These are phyloP conservation scores for Platycheirus albimanus DNA, from an alignment of 2,888 invertebrate species.

Conservation along the genomic window DNA sequence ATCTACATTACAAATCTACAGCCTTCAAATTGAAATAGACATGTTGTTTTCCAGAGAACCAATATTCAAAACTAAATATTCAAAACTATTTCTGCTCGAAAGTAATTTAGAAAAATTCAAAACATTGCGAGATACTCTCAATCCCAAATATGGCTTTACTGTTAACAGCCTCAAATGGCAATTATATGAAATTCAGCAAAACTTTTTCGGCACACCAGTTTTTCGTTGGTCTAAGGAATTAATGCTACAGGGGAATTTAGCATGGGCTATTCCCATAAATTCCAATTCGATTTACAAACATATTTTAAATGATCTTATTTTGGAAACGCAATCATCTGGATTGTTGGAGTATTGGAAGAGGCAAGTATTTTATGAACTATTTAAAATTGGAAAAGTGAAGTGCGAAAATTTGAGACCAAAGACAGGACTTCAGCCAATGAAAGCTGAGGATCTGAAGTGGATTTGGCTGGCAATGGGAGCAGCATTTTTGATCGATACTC, in stretches of 20 bases:
- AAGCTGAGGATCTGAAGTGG: slow-evolving; percentile 76
- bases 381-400: slow-evolving; percentile 75
- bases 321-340: slow-evolving; percentile 76
- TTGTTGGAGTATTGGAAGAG: slow-evolving; percentile 75
- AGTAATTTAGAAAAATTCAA: slow-evolving; percentile 10
- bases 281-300: slow-evolving; percentile 78
- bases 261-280: slow-evolving; percentile 76
- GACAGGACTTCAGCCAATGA: slow-evolving; percentile 76
- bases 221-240: slow-evolving; percentile 77
- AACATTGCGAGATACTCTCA: slow-evolving; percentile 74
- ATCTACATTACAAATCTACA: slow-evolving; percentile 26
- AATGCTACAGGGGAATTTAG: slow-evolving; percentile 65
- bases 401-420: slow-evolving; percentile 76
- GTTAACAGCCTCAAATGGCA: slow-evolving; percentile 76
- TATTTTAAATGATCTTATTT: slow-evolving; percentile 75
- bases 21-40: neutral
- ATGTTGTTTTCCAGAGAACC: neutral
- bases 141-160: slow-evolving; percentile 76
- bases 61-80: slow-evolving; percentile 65
- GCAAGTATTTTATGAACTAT: slow-evolving; percentile 76
- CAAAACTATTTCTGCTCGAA: slow-evolving; percentile 75
- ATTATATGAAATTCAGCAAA: slow-evolving; percentile 77
- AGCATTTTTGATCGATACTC: neutral
- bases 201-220: slow-evolving; percentile 76
- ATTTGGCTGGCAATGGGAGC: slow-evolving; percentile 59